Base-by-base conservation (phyloP, 2,888 invertebrate species). In the Parnassius glacialis region DNA sequence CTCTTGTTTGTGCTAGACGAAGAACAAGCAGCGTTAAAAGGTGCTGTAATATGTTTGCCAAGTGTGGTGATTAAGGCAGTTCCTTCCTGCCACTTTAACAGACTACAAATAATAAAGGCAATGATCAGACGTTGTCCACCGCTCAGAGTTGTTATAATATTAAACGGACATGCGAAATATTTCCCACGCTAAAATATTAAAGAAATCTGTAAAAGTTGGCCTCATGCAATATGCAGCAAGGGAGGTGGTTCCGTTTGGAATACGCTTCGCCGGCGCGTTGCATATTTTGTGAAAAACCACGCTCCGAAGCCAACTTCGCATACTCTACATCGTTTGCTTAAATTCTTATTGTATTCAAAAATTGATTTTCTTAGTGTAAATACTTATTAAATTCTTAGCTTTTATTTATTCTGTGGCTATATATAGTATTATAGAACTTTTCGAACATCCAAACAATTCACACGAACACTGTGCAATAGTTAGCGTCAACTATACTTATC, bases 141-240 rank as follows among this genome's bases (percentile, higher is more conserved):
- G 45, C n/a, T 45, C 1, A n/a, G 34, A 45, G 45, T 12, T 45
- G 45, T 20, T 45, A 62, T 57, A 59, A 65, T 65, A 64, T 61
- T 56, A 61, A 52, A 61, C 69, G 71, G 66, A 72, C 65, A 68
- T 65, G 64, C 64, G 67, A 67, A 68, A 67, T 78, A 79, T 83
- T 84, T 85, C 78, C 78, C 78, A 78, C 75, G 78, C 74, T 83
- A 75, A 85, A 87, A 86, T 88, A 86, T 87, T 84, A 82, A 87
- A 83, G 83, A 83, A 84, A 86, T 85, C 80, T 83, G 80, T 75
- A 79, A 80, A 85, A 87, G 79, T 87, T 87, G 78, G 74, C 74
- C 85, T 88, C 87, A 88, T 88, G 85, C 84, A 87, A 87, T 86
- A 89, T 89, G 86, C 88, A 89, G 74, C 72, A 70, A 66, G 72